phyloP scores from a whole-genome alignment of 2,888 invertebrate species.

The Therioaphis trifolii region DNA sequence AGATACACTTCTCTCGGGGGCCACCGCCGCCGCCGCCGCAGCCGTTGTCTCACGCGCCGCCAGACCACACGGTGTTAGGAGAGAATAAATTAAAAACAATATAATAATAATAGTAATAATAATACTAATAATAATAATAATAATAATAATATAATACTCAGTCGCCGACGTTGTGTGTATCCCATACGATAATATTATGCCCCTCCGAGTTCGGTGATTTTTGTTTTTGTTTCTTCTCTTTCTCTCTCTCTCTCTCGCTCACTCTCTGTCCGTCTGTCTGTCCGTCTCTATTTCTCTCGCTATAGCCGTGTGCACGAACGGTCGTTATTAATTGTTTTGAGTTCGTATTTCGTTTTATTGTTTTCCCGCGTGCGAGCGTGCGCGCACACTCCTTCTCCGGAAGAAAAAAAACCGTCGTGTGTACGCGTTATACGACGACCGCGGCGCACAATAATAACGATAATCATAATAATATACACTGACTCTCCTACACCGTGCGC shows the following conservation, averaged over 20 bases:
- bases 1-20: constrained; percentile 52
- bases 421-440: too few species aligned
- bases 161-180: background rate
- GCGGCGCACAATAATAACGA: too few species aligned
- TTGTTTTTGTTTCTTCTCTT: background rate
- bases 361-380: background rate
- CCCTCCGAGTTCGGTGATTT: constrained; percentile 23
- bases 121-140: constrained; percentile 43
- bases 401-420: background rate
- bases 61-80: constrained; percentile 58
- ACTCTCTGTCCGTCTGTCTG: too few species aligned
- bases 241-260: too few species aligned
- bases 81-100: constrained; percentile 58
- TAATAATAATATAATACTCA: constrained; percentile 1
- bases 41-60: constrained; percentile 33
- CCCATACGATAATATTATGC: background rate
- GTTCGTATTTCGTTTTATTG: constrained; percentile 23
- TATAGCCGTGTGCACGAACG: constrained; percentile 17
- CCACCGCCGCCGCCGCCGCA: background rate
- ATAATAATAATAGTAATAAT: constrained; percentile 32
- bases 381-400: background rate
- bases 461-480: too few species aligned
- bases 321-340: constrained; percentile 43
- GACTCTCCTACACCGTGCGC: background rate
- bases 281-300: too few species aligned